phyloP scores from a whole-genome alignment of 2,113 vertebrate species.

The Aix galericulata region DNA sequence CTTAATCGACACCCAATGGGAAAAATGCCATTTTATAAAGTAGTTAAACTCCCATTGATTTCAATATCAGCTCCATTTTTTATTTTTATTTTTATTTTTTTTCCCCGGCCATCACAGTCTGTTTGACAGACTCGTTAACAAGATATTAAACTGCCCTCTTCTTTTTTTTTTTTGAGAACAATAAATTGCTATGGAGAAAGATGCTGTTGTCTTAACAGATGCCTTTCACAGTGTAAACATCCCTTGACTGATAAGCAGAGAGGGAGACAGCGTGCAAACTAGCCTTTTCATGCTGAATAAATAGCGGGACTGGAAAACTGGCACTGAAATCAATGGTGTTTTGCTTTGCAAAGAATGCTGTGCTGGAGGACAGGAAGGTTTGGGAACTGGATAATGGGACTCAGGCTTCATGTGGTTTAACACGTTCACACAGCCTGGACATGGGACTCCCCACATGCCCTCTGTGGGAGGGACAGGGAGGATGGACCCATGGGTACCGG shows the following conservation, averaged over 20 bases:
- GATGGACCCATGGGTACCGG: neutral
- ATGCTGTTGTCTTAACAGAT: slow-evolving; percentile 53
- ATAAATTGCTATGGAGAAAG: slow-evolving; percentile 50
- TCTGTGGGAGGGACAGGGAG: neutral
- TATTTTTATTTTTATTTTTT: neutral
- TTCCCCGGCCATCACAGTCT: neutral
- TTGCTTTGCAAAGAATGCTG: neutral
- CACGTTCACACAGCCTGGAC: neutral
- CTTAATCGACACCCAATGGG: slow-evolving; percentile 67
- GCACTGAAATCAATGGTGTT: slow-evolving; percentile 30
- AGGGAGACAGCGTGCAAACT: slow-evolving; percentile 3
- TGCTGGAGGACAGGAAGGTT: neutral
- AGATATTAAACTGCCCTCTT: slow-evolving; percentile 45
- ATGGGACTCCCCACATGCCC: neutral
- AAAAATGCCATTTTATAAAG: slow-evolving; percentile 33
- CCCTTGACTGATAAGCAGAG: slow-evolving; percentile 61
- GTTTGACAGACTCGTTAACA: slow-evolving; percentile 68
- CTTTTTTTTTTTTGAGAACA: slow-evolving; percentile 43
- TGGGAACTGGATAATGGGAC: neutral
- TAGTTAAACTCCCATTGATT: slow-evolving; percentile 65
- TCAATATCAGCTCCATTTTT: slow-evolving; percentile 58
- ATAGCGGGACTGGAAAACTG: slow-evolving; percentile 16
- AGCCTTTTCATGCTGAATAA: slow-evolving; percentile 30
- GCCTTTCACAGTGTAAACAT: slow-evolving; percentile 49
- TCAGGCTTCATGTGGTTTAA: neutral